Evolutionary conservation across 2,113 vertebrate genomes (phyloP).

Genomic region (Xenopus tropicalis): UCB_Xtro_10.0 CM004451.2:87399001-87399500

Average conservation of each 20-base stretch:
- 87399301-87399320: neutral
- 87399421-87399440: slow-evolving; percentile 2
- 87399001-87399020: too few relatives aligned
- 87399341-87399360: neutral
- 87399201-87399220: neutral
- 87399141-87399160: neutral
- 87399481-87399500: slow-evolving; percentile 1
- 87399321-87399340: neutral
- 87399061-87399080: too few relatives aligned
- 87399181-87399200: neutral
- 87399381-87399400: neutral
- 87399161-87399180: neutral
- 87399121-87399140: neutral
- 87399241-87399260: neutral
- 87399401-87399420: neutral
- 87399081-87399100: neutral
- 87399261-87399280: neutral
- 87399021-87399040: too few relatives aligned
- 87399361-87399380: neutral
- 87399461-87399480: slow-evolving; percentile 12
- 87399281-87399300: neutral
- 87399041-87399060: too few relatives aligned
- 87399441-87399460: slow-evolving; percentile 2
- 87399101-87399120: neutral
- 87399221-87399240: neutral